Percentiles rank a stretch among this genome's conserved stretches.
Conservation (phyloP, 2,797 vertebrate genomes). For the Microtus agrestis region DNA sequence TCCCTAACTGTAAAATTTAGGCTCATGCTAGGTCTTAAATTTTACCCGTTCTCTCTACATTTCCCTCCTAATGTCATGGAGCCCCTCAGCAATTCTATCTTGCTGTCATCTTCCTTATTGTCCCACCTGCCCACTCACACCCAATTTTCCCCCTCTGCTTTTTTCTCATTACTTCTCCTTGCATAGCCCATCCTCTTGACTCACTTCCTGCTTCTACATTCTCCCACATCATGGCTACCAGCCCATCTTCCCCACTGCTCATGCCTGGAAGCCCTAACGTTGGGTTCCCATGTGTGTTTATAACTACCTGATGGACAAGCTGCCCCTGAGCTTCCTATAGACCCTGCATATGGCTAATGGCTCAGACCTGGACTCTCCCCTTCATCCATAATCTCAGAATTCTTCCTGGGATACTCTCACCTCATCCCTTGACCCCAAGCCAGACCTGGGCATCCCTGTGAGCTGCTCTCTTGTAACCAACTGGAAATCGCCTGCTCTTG, state of each 20-base stretch:
- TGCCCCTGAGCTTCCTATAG: neutral
- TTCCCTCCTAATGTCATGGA: neutral
- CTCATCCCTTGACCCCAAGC: neutral
- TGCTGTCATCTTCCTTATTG: neutral
- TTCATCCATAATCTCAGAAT: neutral
- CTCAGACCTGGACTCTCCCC: neutral
- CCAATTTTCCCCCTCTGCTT: neutral
- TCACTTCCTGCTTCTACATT: neutral
- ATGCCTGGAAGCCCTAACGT: neutral
- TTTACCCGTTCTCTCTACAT: neutral
- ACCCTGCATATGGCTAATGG: neutral
- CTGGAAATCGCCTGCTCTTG: neutral
- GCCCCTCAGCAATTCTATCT: neutral
- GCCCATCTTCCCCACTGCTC: neutral
- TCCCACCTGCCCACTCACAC: no score
- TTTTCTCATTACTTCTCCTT: neutral
- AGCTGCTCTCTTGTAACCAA: neutral
- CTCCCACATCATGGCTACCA: neutral
- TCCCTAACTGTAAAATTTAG: neutral
- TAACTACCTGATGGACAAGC: neutral
- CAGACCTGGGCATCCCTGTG: neutral
- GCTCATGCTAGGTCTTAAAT: neutral
- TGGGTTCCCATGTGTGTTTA: neutral
- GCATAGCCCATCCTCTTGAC: neutral
- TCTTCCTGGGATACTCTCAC: neutral